Evolutionary conservation across 2,888 invertebrate genomes (phyloP).

Genomic region (Sinelater perroti): DNA sequence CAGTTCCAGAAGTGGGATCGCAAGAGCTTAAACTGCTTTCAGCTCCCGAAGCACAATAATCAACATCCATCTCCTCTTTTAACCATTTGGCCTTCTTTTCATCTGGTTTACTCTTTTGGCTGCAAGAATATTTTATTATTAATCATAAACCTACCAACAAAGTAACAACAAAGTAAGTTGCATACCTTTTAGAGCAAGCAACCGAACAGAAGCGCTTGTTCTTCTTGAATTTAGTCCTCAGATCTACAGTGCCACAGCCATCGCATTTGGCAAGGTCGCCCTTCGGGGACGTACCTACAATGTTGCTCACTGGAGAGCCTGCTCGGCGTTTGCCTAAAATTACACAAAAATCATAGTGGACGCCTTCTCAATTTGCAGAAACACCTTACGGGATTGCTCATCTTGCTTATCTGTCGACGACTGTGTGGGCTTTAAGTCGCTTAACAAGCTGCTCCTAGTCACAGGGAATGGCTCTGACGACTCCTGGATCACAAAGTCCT

Average conservation of each 20-base stretch:
- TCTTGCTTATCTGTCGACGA: conserved; percentile 70
- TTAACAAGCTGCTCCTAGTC: conserved; percentile 60
- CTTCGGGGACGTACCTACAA: conserved; percentile 61
- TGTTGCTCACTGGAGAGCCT: conserved; percentile 47
- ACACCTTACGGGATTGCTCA: conserved; percentile 80
- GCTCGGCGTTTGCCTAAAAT: conserved; percentile 65
- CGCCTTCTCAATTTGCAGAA: conserved; percentile 1
- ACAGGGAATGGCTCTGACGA: conserved; percentile 91
- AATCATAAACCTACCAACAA: neutral
- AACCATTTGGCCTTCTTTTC: conserved; percentile 57
- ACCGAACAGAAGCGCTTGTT: conserved; percentile 80
- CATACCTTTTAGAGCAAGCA: conserved; percentile 71
- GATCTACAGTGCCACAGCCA: conserved; percentile 74
- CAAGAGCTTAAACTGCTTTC: conserved; percentile 60
- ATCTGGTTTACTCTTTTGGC: conserved; percentile 49
- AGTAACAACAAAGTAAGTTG: conserved; percentile 18
- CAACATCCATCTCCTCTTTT: conserved; percentile 59
- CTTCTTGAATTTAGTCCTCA: conserved; percentile 74
- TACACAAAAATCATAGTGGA: conserved; percentile 4
- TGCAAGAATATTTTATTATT: conserved; percentile 31
- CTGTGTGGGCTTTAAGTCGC: conserved; percentile 56
- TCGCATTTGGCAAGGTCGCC: conserved; percentile 74
- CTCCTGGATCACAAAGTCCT: conserved; percentile 96
- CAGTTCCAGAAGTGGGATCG: conserved; percentile 49
- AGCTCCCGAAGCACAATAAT: conserved; percentile 59